Evolutionary conservation across 92 coral and sea anemone genomes (phyloP).

Genomic region (Heteractis magnifica): DNA sequence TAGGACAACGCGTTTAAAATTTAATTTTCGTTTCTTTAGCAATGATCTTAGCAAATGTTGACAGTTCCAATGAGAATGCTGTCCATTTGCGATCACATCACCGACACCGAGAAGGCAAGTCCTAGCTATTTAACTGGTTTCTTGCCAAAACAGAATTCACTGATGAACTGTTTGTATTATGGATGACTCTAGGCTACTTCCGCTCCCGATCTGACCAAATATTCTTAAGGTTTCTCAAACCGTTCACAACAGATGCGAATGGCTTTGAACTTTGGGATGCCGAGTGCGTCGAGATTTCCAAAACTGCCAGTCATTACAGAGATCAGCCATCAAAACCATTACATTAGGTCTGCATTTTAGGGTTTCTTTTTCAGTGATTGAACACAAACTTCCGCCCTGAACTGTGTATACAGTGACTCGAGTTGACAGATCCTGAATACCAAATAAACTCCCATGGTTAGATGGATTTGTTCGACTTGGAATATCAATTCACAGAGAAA

Average conservation of each 20-base stretch:
- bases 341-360: constrained; percentile 22
- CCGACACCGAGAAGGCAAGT: constrained; percentile 44
- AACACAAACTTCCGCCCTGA: constrained; percentile 24
- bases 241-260: not conserved
- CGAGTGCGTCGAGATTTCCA: constrained; percentile 8
- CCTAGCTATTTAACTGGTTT: constrained; percentile 44
- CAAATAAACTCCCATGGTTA: constrained; percentile 10
- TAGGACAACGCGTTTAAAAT: constrained; percentile 66
- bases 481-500: not conserved
- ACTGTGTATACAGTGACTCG: constrained; percentile 8
- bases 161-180: constrained; percentile 4
- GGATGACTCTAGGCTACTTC: constrained; percentile 17
- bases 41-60: constrained; percentile 69
- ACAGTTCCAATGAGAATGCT: constrained; percentile 55
- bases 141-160: constrained; percentile 38
- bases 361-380: constrained; percentile 8
- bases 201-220: constrained; percentile 13
- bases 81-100: constrained; percentile 56
- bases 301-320: constrained; percentile 33
- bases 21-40: constrained; percentile 64
- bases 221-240: not conserved
- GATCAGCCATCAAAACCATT: constrained; percentile 6
- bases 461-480: not conserved
- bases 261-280: not conserved
- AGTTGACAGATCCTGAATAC: constrained; percentile 25